Evolutionary conservation across 2,113 vertebrate species (phyloP).

Genomic region (Sylvilagus bachmani): DNA sequence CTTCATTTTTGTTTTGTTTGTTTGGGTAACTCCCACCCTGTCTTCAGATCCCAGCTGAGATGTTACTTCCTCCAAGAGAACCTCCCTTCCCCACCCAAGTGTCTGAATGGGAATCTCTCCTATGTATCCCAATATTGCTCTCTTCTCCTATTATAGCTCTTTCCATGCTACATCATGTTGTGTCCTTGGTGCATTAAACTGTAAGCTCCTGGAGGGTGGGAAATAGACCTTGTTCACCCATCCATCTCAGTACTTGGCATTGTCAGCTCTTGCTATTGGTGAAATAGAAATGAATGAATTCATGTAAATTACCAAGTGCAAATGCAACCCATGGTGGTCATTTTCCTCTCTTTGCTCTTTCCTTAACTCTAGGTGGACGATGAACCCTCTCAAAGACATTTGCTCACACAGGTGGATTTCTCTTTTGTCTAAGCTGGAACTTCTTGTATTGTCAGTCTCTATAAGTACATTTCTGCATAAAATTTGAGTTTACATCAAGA

Average conservation of each 20-base stretch:
- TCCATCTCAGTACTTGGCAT: no score
- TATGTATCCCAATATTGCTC: fast-evolving
- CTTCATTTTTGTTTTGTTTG: no score
- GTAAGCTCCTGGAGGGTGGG: not conserved
- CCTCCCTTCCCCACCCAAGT: not conserved
- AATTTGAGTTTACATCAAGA: not conserved
- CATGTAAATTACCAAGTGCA: not conserved
- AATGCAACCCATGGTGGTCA: fast-evolving
- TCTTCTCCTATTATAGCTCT: not conserved
- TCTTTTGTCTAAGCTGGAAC: not conserved
- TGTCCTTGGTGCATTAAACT: not conserved
- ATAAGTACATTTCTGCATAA: not conserved
- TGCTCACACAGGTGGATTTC: not conserved
- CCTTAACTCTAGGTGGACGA: not conserved
- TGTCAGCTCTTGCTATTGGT: not conserved
- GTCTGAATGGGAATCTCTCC: not conserved
- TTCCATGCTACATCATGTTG: not conserved
- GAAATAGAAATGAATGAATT: not conserved
- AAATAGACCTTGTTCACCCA: not conserved
- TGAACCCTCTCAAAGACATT: not conserved
- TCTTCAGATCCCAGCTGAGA: not conserved
- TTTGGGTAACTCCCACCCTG: not conserved
- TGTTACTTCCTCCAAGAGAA: not conserved
- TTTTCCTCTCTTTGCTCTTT: not conserved
- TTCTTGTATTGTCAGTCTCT: not conserved